Percentiles rank a stretch among this genome's conserved stretches.
These are phyloP conservation scores for Drosophila aff. DNA, from an alignment of 1,140 invertebrate species.

Conservation along the genomic window DNA sequence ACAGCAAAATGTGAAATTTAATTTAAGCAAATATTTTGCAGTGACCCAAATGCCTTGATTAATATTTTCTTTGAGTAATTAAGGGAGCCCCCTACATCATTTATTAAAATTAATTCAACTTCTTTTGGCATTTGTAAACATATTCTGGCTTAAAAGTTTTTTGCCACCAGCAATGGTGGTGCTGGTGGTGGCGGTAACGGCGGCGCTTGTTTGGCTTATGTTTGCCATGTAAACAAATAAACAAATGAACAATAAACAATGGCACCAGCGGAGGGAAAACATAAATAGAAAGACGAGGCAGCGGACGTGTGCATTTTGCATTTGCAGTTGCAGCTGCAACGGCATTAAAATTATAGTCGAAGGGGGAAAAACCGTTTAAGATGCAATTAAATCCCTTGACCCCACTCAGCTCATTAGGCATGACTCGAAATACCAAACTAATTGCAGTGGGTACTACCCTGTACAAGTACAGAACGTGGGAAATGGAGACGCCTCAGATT, in stretches of 20 bases:
- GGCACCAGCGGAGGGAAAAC: slow-evolving; percentile 23
- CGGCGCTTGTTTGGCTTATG: slow-evolving; percentile 77
- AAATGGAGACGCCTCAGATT: slow-evolving; percentile 77
- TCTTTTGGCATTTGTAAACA: slow-evolving; percentile 38
- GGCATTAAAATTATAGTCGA: slow-evolving; percentile 38
- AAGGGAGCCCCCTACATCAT: slow-evolving; percentile 8
- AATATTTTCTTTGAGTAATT: slow-evolving; percentile 18
- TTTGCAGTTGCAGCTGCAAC: slow-evolving; percentile 38
- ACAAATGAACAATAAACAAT: slow-evolving; percentile 66
- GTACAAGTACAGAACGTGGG: slow-evolving; percentile 49
- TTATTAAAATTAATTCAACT: slow-evolving; percentile 42
- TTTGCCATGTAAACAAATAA: slow-evolving; percentile 72
- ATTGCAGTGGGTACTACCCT: slow-evolving; percentile 30
- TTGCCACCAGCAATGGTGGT: slow-evolving; percentile 52
- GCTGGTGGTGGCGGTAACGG: not conserved
- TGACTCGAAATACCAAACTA: slow-evolving; percentile 53
- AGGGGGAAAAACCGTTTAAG: slow-evolving; percentile 54
- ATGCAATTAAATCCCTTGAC: slow-evolving; percentile 65
- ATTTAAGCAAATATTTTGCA: slow-evolving; percentile 3
- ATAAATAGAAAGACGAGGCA: slow-evolving; percentile 43
- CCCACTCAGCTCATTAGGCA: slow-evolving; percentile 39
- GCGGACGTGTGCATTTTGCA: slow-evolving; percentile 30
- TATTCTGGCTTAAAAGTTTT: slow-evolving; percentile 41
- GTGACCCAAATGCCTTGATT: not conserved
- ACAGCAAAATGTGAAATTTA: not conserved